Conservation (phyloP, 2,113 vertebrate genomes). For the Philantomba maxwellii region DNA sequence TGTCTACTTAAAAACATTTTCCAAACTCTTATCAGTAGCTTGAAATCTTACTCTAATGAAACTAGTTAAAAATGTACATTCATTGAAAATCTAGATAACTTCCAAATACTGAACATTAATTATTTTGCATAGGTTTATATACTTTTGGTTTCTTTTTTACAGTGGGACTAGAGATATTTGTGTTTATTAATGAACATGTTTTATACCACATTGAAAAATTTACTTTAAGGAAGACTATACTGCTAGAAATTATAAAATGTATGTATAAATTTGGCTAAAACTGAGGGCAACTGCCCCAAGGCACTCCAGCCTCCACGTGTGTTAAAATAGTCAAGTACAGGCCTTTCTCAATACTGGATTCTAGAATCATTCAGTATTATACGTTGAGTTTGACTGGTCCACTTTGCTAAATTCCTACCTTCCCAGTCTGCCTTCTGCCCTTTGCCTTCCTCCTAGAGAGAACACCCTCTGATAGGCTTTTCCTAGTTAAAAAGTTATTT, state of each 20-base stretch:
- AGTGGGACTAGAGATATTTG: background rate
- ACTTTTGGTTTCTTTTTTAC: background rate
- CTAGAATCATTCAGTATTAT: background rate
- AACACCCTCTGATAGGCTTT: background rate
- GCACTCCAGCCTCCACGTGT: background rate
- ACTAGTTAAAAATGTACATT: background rate
- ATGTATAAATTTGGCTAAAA: background rate
- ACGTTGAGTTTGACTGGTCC: background rate
- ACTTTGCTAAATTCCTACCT: background rate
- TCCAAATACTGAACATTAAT: background rate
- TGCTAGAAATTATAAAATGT: background rate
- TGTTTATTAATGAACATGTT: background rate
- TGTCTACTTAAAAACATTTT: background rate
- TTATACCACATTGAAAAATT: background rate
- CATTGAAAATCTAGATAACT: background rate
- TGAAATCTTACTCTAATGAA: background rate
- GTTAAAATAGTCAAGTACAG: background rate
- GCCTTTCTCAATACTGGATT: background rate
- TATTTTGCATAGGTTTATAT: background rate
- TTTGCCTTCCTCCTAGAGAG: background rate
- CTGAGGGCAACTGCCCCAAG: background rate
- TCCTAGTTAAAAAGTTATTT: background rate
- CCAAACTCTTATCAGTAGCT: background rate
- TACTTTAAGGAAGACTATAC: background rate
- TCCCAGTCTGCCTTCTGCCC: background rate